Evolutionary conservation across 64 coral and sea anemone species (phyloP), one percentile per base, ranked within the genome.

Genomic region (Montipora cactus): DNA sequence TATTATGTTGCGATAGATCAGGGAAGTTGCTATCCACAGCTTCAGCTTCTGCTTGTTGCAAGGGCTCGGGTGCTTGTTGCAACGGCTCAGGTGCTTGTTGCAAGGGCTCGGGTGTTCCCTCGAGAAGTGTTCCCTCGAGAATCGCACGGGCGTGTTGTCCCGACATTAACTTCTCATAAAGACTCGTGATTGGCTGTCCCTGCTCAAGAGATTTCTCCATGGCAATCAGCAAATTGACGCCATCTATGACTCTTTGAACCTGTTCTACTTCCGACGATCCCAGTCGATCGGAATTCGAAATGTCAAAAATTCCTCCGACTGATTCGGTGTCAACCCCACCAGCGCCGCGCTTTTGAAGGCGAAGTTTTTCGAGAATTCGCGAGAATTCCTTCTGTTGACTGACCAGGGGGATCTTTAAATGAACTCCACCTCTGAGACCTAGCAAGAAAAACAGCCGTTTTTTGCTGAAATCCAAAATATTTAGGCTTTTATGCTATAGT

Each of bases 261-360:
- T 97, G 95, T 49, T 97, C 83, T 4, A 97, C 95, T 84, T 97
- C 95, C 15, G 95, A 97, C 8, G 95, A 94, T 0, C 95, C 95
- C 16, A 95, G 84, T 52, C 93, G 73, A 79, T 97, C 95, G n/a
- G 91, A 80, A 79, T 97, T 97, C 8, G 95, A 97, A 59, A 97
- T 95, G 81, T 97, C 95, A 68, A 75, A 97, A 2, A 87, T 82
- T 11, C 95, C 95, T 44, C 91, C 95, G 7, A 90, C 88, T 8
- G 95, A 91, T 8, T 88, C 95, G 2, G 95, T 97, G 72, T 97
- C 93, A 0, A 97, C 95, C 28, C 95, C 95, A 5, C 95, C 95
- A 8, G 89, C 94, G 45, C 95, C 95, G 19, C 95, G 95, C 78
- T 97, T 97, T 46, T 97, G 95, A 16, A 97, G 95, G 44, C 92